These are phyloP conservation scores for Polypterus bichir DNA, from an alignment of 2,113 vertebrate genomes.

Conservation along the genomic window DNA sequence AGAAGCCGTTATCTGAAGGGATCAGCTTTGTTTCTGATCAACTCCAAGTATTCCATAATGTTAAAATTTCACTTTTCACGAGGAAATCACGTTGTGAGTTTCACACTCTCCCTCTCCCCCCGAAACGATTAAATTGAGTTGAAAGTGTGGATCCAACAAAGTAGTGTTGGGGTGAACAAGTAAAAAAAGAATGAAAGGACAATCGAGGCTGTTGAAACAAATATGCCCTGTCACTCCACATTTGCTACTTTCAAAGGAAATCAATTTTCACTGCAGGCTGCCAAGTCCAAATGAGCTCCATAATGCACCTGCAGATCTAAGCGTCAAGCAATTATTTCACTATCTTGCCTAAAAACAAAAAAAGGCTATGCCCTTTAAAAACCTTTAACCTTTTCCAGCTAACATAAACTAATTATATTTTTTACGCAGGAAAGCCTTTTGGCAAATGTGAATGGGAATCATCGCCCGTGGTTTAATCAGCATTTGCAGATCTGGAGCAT, in stretches of 20 bases:
- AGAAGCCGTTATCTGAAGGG: too few species aligned
- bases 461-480: slow-evolving; percentile 58
- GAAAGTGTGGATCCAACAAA: slow-evolving; percentile 35
- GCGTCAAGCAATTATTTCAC: slow-evolving; percentile 71
- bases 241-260: slow-evolving; percentile 45
- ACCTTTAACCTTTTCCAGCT: slow-evolving; percentile 81
- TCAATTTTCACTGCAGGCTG: slow-evolving; percentile 54
- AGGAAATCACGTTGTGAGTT: neutral
- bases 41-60: too few species aligned
- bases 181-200: slow-evolving; percentile 43
- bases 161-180: slow-evolving; percentile 25
- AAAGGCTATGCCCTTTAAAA: slow-evolving; percentile 61
- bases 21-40: too few species aligned
- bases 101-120: neutral
- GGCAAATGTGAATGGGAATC: slow-evolving; percentile 45
- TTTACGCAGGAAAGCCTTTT: slow-evolving; percentile 29
- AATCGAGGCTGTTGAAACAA: slow-evolving; percentile 53
- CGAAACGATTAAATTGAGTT: neutral
- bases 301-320: slow-evolving; percentile 79
- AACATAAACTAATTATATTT: slow-evolving; percentile 97
- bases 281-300: slow-evolving; percentile 66
- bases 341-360: slow-evolving; percentile 80
- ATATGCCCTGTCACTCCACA: slow-evolving; percentile 68
- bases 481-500: slow-evolving; percentile 43
- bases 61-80: neutral